Conservation (phyloP, 2,888 invertebrate species). For the Volucella inflata region DNA sequence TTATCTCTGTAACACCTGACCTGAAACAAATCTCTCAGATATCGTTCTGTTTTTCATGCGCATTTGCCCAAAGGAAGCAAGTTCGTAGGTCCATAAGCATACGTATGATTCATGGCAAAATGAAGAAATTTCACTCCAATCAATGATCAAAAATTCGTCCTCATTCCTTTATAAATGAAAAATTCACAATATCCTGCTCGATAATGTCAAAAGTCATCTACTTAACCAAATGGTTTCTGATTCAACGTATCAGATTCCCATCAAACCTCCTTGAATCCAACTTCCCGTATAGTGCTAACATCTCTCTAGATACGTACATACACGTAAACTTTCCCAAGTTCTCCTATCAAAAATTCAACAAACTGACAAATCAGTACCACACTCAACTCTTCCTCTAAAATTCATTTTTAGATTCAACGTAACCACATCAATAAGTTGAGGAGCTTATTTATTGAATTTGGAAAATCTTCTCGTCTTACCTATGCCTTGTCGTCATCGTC, state of each 20-base stretch:
- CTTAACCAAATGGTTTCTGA: conserved; percentile 2
- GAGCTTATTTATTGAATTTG: conserved; percentile 55
- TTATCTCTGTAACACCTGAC: too few species aligned
- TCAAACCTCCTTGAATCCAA: neutral
- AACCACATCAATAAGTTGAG: conserved; percentile 43
- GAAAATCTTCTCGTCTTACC: conserved; percentile 42
- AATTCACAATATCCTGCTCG: neutral
- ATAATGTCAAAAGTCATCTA: conserved; percentile 13
- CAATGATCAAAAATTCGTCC: too few species aligned
- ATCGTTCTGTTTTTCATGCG: too few species aligned
- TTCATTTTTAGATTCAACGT: neutral
- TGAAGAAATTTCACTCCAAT: too few species aligned
- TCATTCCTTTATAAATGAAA: too few species aligned
- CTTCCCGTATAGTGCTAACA: conserved; percentile 19
- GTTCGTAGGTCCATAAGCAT: too few species aligned
- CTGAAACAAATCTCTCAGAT: too few species aligned
- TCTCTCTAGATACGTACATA: conserved; percentile 9
- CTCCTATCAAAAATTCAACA: conserved; percentile 15
- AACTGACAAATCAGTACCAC: conserved; percentile 17
- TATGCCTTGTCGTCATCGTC: conserved; percentile 11
- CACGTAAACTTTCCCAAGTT: conserved; percentile 8
- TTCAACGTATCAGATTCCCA: neutral
- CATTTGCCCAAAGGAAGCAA: too few species aligned
- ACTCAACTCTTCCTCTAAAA: neutral
- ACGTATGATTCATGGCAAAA: too few species aligned